Evolutionary conservation across 1,140 invertebrate genomes (phyloP).

Genomic region (Hycleus cichorii): DNA sequence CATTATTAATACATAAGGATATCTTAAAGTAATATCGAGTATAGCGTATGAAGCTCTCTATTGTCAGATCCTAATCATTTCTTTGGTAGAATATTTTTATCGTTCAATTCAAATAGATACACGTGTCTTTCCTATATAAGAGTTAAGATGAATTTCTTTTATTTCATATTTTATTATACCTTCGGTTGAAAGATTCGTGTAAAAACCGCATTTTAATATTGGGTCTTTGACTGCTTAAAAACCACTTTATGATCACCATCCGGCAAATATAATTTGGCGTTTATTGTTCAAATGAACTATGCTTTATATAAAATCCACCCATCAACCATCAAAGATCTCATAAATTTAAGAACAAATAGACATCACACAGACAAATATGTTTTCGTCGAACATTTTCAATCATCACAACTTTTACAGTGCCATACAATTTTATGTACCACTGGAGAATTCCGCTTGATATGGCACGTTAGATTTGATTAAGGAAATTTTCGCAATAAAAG

Average conservation of each 20-base stretch:
- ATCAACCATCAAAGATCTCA: background rate
- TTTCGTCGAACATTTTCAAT: slow-evolving; percentile 25
- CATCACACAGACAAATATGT: slow-evolving; percentile 17
- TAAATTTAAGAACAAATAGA: slow-evolving; percentile 9
- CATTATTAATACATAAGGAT: no score
- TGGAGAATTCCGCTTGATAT: slow-evolving; percentile 23
- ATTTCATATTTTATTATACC: no score
- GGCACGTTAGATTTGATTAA: slow-evolving; percentile 28
- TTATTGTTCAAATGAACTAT: slow-evolving; percentile 10
- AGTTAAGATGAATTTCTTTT: no score
- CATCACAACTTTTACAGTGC: slow-evolving; percentile 25
- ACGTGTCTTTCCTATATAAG: no score
- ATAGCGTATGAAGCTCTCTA: no score
- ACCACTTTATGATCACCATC: background rate
- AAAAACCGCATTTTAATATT: no score
- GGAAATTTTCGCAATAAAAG: slow-evolving; percentile 23
- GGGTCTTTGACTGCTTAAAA: no score
- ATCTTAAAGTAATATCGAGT: no score
- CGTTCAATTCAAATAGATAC: no score
- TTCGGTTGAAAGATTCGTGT: no score
- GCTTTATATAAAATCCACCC: slow-evolving; percentile 8
- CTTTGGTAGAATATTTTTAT: no score
- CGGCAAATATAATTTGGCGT: slow-evolving; percentile 2
- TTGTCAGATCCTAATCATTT: no score
- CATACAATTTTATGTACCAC: slow-evolving; percentile 26